Base-by-base conservation (phyloP, 2,888 invertebrate genomes). In the Panzeria rudis region DNA sequence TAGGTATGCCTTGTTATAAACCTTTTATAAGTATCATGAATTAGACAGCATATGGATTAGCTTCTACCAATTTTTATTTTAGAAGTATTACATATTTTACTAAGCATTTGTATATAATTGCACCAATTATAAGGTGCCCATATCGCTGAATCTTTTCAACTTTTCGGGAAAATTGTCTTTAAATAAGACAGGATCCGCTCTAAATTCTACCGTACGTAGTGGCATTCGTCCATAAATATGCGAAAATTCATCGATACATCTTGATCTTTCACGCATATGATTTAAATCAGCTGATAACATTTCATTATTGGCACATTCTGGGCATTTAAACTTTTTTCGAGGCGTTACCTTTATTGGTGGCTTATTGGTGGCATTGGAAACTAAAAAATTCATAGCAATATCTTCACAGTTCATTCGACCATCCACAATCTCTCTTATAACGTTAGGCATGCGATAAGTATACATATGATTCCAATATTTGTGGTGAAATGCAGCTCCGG, bases 351-450 rank as follows among this genome's bases (percentile, higher is more conserved):
- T 97, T 77, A 99, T 97, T 0, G 98, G 98, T 1, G 98, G 96
- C 93, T 98, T 98, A 88, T 97, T 96, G 0, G 98, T 98, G 20
- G 97, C 93, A 91, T 98, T 98, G 2, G 98, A 96, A 38, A 99
- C 97, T 5, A 99, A 94, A 93, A 98, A 99, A 93, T 99, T 99
- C 98, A 99, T 98, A 0, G 98, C 98, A 88, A 99, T 98, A 91
- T 99, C 98, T 92, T 99, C 99, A 91, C 98, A 99, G 93, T 99
- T 99, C 97, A 98, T 98, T 90, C 97, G 96, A 17, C 97, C 96
- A 91, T 99, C 98, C 0, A 98, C 98, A 97, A 97, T 98, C 75
- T 95, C 94, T 83, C 96, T 95, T 56, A 98, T 96, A 88, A 96
- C 95, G 0, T 95, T 94, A 0, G 98, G 98, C 96, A 99, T 96